Base-by-base conservation (phyloP, 2,113 vertebrate genomes). In the Boulengeromyrus knoepffleri region DNA sequence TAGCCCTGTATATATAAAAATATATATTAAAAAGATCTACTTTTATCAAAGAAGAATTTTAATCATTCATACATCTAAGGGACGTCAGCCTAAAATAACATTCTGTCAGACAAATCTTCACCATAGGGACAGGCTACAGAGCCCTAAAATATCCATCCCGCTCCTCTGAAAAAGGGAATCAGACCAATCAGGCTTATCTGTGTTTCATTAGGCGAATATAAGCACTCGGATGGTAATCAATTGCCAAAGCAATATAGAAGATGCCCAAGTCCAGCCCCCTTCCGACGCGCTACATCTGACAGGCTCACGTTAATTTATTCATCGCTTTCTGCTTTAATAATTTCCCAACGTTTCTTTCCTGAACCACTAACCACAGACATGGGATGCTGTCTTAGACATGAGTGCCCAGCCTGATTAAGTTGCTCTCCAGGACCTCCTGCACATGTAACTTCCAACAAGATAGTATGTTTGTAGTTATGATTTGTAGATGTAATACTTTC, bases 401-500 rank as follows among this genome's bases (percentile, higher is more conserved):
- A 80, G 36, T 42, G 74, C 36, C 6, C 36, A 42, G 36, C 36
- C 15, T 80, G 36, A 80, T 80, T 36, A 42, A 74, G 46, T 12
- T 27, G 84, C 45, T 86, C 42, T 49, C 1, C 45, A 24, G 46
- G 10, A 47, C 42, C 84, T 49, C 49, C 21, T 49, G 45, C 21
- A 47, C 24, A n/a, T 15, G 24, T 49, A n/a, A 27, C 24, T n/a
- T 49, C 42, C 45, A 70, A 42, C 74, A 80, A 80, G 74, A 80
- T 80, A 80, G 74, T 80, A 80, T 80, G 45, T 86, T 50, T 86
- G 84, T 6, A 15, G 84, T 86, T 86, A n/a, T 86, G 47, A 86
- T 50, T 27, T 13, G 47, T 86, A 49, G 45, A 86, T 27, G 24
- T 46, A 85, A 85, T 50, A 86, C 45, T 49, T 47, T 47, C 42